Percentiles rank a stretch among this genome's conserved stretches.
phyloP scores from a whole-genome alignment of 2,113 vertebrate species.

The Varanus komodoensis region DNA sequence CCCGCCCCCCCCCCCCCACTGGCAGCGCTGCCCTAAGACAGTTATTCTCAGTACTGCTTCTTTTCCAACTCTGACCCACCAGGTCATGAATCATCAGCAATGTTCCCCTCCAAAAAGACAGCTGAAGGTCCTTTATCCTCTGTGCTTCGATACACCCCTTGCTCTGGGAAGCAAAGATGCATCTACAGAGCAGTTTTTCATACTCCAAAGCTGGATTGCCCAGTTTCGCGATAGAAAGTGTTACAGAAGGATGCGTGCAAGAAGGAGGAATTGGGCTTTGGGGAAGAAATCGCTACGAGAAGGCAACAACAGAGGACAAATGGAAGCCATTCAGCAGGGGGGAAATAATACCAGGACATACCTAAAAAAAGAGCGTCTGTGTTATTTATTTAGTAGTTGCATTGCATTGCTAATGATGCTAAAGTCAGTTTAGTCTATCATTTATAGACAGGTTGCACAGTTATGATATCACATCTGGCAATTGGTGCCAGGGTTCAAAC shows the following conservation, averaged over 20 bases:
- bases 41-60: too few species aligned
- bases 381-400: too few species aligned
- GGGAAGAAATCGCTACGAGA: not conserved
- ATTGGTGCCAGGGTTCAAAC: too few species aligned
- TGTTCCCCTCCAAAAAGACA: not conserved
- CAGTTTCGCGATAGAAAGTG: not conserved
- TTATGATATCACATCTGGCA: rapidly evolving
- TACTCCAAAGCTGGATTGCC: not conserved
- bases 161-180: too few species aligned
- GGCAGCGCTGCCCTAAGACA: not conserved
- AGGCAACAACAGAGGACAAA: not conserved
- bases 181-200: not conserved
- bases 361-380: too few species aligned
- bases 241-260: not conserved
- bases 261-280: not conserved
- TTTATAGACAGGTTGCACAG: not conserved
- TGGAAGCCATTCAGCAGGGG: not conserved
- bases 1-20: not conserved
- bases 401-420: too few species aligned
- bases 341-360: not conserved
- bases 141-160: not conserved
- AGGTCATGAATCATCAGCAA: not conserved
- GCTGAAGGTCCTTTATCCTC: too few species aligned
- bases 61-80: not conserved
- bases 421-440: not conserved